These are phyloP conservation scores for Arenicola marina DNA, from an alignment of 2,888 invertebrate species.

Conservation along the genomic window DNA sequence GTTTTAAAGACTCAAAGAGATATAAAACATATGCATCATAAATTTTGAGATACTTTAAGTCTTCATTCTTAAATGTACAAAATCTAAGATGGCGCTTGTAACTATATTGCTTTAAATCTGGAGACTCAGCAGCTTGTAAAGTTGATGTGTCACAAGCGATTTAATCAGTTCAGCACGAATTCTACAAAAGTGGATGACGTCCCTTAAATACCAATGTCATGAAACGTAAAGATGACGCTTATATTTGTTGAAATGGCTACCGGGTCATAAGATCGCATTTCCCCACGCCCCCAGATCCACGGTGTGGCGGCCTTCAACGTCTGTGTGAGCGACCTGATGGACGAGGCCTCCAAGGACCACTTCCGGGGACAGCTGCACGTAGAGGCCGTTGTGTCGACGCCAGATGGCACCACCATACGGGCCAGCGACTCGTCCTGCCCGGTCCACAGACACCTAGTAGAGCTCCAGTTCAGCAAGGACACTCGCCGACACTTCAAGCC, in stretches of 20 bases:
- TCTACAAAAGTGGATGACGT: neutral
- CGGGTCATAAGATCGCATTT: conserved; percentile 1
- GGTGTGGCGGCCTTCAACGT: conserved; percentile 18
- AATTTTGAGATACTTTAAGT: no score
- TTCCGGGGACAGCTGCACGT: conserved; percentile 30
- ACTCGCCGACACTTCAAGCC: conserved; percentile 70
- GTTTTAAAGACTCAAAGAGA: no score
- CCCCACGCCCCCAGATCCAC: conserved; percentile 12
- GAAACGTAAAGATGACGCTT: no score
- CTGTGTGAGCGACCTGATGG: conserved; percentile 23
- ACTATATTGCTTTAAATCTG: no score
- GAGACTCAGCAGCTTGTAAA: no score
- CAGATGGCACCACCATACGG: conserved; percentile 16
- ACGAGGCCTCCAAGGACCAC: conserved; percentile 7
- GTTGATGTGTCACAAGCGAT: no score
- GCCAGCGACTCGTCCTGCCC: conserved; percentile 24
- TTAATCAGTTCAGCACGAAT: no score
- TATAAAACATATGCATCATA: no score
- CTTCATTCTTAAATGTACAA: no score
- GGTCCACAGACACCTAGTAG: conserved; percentile 37
- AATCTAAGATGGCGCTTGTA: no score
- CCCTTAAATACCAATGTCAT: neutral
- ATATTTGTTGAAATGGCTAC: no score
- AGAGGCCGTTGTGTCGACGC: conserved; percentile 22
- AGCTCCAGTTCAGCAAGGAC: conserved; percentile 68